Percentiles rank a stretch among this genome's conserved stretches.
These are phyloP conservation scores for Triops longicaudatus DNA, from an alignment of 1,140 invertebrate species.

Conservation along the genomic window DNA sequence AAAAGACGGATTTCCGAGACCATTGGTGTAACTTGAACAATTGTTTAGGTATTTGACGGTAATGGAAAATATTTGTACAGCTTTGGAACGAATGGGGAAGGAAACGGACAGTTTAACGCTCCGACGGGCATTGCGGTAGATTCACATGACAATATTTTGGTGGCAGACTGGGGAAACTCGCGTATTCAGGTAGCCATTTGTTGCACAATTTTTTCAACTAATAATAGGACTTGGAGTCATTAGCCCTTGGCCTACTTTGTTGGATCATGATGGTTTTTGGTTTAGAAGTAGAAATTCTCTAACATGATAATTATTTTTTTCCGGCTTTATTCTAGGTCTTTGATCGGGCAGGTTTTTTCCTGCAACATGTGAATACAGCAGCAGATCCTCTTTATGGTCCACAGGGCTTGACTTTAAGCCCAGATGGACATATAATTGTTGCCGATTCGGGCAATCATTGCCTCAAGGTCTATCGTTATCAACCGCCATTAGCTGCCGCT, in stretches of 20 bases:
- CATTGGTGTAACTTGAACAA: conserved; percentile 32
- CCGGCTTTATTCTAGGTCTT: conserved; percentile 44
- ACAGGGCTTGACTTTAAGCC: conserved; percentile 46
- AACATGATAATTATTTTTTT: not conserved
- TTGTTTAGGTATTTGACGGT: conserved; percentile 42
- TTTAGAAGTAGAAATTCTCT: too few species aligned
- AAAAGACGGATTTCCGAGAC: not conserved
- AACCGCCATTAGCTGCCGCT: not conserved
- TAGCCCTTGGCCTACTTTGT: too few species aligned
- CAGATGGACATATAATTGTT: conserved; percentile 47
- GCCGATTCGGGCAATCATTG: conserved; percentile 53
- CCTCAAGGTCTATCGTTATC: conserved; percentile 48
- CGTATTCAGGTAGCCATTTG: conserved; percentile 45
- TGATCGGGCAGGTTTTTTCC: conserved; percentile 48
- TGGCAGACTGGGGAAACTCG: conserved; percentile 52
- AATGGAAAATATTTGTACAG: conserved; percentile 48
- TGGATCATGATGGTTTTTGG: too few species aligned
- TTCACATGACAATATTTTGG: conserved; percentile 47
- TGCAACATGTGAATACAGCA: conserved; percentile 47
- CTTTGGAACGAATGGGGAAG: conserved; percentile 48
- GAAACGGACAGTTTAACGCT: conserved; percentile 52
- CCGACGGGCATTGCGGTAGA: conserved; percentile 50
- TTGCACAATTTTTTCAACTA: too few species aligned
- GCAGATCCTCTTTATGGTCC: conserved; percentile 50
- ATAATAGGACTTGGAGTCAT: too few species aligned